Evolutionary conservation across 2,888 invertebrate genomes (phyloP), one percentile per base, ranked within the genome.

Genomic region (Macrostomum cliftonense): DNA sequence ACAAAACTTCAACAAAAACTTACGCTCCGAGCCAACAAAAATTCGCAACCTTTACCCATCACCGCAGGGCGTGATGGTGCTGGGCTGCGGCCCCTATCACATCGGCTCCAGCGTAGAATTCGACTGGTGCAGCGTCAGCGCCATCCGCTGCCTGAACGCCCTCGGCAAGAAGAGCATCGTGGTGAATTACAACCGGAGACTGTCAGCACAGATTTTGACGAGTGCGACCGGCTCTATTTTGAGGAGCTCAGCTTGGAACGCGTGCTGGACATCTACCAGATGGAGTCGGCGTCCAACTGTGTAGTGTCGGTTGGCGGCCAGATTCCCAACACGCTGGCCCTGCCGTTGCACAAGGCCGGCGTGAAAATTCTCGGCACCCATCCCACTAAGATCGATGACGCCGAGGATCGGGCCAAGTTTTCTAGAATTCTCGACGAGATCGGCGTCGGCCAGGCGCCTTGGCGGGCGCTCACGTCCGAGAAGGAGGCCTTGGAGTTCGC

Each of bases 181-280:
- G 4, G 59, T 65, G 14, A 64, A 64, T 50, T 59, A 63, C 49
- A 64, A 64, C 52, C 64, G 1, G 64, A 64, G 55, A 64, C 64
- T 1, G 64, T 64, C 39, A 61, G 61, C 51, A 64, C 64, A n/a
- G 64, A 64, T 51, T 64, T 62, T 57, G 64, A 64, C 53, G 62
- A 62, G 50, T 63, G 64, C 52, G 64, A 64, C 54, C 53, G 61
- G 14, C 55, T 64, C 36, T 64, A 66, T 55, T 64, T 64, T 53
- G 64, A 64, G 49, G 65, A 66, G 42, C 52, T 64, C 17, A 59
- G 60, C 20, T 50, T 63, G 47, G 64, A 64, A 43, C 50, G 63
- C 20, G 60, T 67, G 2, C 50, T 63, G 42, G 64, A 64, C 47
- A 66, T 64, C 38, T 59, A 61, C 52, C 56, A 59, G 17, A 54